Conservation (phyloP, 2,113 vertebrate species). For the Sclerurus mexicanus region DNA sequence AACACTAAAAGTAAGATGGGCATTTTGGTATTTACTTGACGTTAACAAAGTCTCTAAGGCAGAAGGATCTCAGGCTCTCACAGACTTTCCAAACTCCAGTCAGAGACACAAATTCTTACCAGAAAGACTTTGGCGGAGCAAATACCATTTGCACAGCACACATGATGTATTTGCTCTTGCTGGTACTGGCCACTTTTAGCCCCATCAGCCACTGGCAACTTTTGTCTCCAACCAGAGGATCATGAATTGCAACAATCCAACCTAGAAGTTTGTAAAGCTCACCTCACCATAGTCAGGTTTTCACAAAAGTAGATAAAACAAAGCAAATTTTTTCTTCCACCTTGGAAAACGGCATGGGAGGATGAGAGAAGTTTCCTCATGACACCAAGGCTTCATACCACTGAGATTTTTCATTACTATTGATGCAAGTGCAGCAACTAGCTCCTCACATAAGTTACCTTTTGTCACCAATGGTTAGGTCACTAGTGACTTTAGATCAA, state of each 20-base stretch:
- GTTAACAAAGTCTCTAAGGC: neutral
- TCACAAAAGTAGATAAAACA: neutral
- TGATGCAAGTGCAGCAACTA: neutral
- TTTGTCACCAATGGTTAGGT: neutral
- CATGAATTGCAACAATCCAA: neutral
- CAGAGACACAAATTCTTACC: neutral
- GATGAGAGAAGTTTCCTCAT: neutral
- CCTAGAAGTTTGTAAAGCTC: neutral
- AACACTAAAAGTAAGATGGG: neutral
- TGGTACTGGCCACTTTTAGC: neutral
- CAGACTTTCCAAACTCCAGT: neutral
- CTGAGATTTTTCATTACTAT: neutral
- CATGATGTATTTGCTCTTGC: neutral
- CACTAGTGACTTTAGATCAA: neutral
- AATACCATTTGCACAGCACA: neutral
- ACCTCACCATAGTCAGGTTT: neutral
- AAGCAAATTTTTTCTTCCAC: neutral
- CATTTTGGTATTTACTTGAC: neutral
- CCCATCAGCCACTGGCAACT: neutral
- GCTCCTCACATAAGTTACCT: neutral
- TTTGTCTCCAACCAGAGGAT: neutral
- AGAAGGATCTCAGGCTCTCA: neutral
- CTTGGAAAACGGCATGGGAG: neutral
- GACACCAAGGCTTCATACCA: rapidly evolving
- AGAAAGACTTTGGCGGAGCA: neutral